Conservation (phyloP, 2,797 vertebrate species). For the Jordanella pulchra region DNA sequence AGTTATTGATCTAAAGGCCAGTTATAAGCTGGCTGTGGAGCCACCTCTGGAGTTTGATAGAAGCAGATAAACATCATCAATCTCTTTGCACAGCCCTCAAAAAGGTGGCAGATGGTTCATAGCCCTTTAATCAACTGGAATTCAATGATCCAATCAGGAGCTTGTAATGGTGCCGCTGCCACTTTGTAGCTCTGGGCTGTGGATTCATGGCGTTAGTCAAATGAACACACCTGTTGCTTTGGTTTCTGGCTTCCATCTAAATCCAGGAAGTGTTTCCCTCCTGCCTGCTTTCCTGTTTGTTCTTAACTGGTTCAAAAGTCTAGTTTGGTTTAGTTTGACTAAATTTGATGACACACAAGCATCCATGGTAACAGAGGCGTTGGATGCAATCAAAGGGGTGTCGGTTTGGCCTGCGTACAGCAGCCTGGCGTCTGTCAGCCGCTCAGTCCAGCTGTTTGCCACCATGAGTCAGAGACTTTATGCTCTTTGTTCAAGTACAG, state of each 20-base stretch:
- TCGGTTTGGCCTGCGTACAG: no score
- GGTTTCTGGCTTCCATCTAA: background rate
- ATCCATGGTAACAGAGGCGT: no score
- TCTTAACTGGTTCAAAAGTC: no score
- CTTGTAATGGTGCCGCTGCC: conserved; percentile 50
- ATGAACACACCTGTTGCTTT: conserved; percentile 35
- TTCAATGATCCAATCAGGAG: conserved; percentile 48
- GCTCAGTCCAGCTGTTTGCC: no score
- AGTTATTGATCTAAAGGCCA: conserved; percentile 72
- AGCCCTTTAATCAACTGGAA: conserved; percentile 69
- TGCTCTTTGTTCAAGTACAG: no score
- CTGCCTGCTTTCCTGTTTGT: no score
- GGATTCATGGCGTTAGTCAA: conserved; percentile 39
- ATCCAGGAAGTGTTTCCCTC: no score
- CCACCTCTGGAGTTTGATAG: conserved; percentile 69
- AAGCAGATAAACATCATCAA: conserved; percentile 78
- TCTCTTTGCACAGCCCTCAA: conserved; percentile 70
- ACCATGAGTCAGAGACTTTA: no score
- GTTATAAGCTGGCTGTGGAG: conserved; percentile 68
- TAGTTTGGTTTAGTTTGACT: no score
- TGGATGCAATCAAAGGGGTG: no score
- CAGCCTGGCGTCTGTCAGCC: no score
- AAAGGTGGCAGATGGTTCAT: conserved; percentile 71
- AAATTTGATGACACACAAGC: no score
- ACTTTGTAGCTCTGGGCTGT: conserved; percentile 35